Conservation (phyloP, 2,113 vertebrate species). For the Syrrhaptes paradoxus region DNA sequence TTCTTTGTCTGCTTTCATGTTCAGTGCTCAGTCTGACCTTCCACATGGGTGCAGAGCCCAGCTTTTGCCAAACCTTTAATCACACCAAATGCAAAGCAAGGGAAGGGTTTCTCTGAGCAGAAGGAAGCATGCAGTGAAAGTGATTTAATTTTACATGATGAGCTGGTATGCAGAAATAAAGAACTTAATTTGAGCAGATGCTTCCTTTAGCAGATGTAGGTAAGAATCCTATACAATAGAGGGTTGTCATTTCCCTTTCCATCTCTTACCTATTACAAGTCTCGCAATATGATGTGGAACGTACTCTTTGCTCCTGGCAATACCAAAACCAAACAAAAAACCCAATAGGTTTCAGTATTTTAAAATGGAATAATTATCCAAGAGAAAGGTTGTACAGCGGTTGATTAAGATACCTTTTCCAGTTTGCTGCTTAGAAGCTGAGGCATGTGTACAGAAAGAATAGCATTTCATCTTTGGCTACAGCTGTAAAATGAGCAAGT, state of each 20-base stretch:
- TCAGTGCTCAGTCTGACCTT: not conserved
- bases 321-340: not conserved
- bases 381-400: not conserved
- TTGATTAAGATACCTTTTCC: not conserved
- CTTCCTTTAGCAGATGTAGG: not conserved
- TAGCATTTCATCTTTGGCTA: not conserved
- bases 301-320: not conserved
- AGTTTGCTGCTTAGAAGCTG: not conserved
- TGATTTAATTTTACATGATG: not conserved
- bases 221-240: not conserved
- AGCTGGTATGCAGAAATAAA: not conserved
- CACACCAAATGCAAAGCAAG: not conserved
- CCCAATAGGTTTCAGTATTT: not conserved
- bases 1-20: not conserved
- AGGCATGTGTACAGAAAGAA: not conserved
- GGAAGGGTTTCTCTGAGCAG: not conserved
- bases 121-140: not conserved
- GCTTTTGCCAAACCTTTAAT: not conserved
- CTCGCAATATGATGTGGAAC: accelerated
- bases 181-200: not conserved
- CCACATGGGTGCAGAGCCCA: not conserved
- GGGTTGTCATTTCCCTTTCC: too few species aligned
- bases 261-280: not conserved
- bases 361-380: not conserved
- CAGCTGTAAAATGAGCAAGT: not conserved